Evolutionary conservation across 2,797 vertebrate species (phyloP).

Genomic region (Amblyraja radiata): DNA sequence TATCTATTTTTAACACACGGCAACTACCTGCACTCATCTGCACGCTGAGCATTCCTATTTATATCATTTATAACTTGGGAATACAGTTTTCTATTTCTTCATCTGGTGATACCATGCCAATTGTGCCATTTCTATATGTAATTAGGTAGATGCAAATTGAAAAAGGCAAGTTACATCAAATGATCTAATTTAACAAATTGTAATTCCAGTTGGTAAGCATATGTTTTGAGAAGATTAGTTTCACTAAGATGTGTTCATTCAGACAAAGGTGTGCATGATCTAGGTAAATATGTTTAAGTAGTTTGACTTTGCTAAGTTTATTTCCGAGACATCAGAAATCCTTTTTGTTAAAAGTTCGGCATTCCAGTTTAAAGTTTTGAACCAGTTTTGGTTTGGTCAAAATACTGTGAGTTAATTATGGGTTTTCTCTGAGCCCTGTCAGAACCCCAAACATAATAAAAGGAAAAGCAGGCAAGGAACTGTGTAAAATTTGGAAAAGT

Average conservation of each 20-base stretch:
- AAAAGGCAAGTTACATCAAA: not conserved
- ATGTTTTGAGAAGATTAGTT: not conserved
- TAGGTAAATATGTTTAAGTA: not conserved
- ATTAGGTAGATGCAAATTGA: not conserved
- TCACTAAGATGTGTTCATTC: not conserved
- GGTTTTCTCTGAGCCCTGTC: not conserved
- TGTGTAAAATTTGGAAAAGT: not conserved
- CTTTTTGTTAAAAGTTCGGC: not conserved
- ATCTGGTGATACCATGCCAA: no score
- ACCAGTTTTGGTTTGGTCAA: not conserved
- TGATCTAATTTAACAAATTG: not conserved
- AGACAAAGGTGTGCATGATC: not conserved
- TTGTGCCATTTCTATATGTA: not conserved
- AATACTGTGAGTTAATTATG: not conserved
- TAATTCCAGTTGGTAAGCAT: not conserved
- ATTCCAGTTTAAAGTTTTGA: not conserved
- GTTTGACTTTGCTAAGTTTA: not conserved
- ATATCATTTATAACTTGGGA: no score
- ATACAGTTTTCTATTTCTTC: no score
- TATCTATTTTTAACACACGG: no score
- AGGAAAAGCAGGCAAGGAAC: not conserved
- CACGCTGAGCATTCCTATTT: no score
- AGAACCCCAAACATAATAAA: not conserved
- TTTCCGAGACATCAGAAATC: not conserved
- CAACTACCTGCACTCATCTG: no score